Evolutionary conservation across 2,888 invertebrate genomes (phyloP).

Genomic region (Plusia festucae): DNA sequence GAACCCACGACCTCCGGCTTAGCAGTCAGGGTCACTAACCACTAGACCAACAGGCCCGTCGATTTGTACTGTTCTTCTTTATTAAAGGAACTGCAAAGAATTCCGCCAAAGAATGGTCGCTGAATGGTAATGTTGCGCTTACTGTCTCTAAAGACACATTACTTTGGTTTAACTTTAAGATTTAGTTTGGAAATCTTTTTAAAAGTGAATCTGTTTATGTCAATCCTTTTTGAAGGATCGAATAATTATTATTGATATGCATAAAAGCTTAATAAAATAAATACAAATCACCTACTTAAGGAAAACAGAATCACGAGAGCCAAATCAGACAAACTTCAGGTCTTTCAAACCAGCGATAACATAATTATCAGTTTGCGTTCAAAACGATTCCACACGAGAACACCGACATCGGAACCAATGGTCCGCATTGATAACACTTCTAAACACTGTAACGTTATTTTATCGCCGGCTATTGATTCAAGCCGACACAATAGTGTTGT

Average conservation of each 20-base stretch:
- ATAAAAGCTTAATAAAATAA: too few relatives aligned
- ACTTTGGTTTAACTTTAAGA: slow-evolving; percentile 6
- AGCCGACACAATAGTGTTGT: slow-evolving; percentile 40
- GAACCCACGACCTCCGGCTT: too few relatives aligned
- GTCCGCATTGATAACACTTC: slow-evolving; percentile 23
- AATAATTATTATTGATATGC: too few relatives aligned
- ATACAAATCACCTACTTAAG: too few relatives aligned
- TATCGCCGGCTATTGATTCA: slow-evolving; percentile 55
- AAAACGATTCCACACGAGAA: neutral
- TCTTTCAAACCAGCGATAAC: neutral
- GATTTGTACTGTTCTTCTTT: slow-evolving; percentile 59
- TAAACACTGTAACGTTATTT: slow-evolving; percentile 25
- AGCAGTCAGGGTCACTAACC: too few relatives aligned
- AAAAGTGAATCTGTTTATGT: too few relatives aligned
- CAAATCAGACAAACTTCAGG: too few relatives aligned
- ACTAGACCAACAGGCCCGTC: too few relatives aligned
- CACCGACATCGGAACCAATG: slow-evolving; percentile 12
- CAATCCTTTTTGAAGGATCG: too few relatives aligned
- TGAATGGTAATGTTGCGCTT: slow-evolving; percentile 40
- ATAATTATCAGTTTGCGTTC: neutral
- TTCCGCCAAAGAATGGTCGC: slow-evolving; percentile 24
- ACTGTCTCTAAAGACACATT: slow-evolving; percentile 11
- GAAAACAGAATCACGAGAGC: too few relatives aligned
- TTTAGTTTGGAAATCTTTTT: slow-evolving; percentile 12
- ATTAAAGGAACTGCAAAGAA: slow-evolving; percentile 47